These are phyloP conservation scores for Nansenia antarctica DNA, from an alignment of 2,113 vertebrate genomes.

Conservation along the genomic window DNA sequence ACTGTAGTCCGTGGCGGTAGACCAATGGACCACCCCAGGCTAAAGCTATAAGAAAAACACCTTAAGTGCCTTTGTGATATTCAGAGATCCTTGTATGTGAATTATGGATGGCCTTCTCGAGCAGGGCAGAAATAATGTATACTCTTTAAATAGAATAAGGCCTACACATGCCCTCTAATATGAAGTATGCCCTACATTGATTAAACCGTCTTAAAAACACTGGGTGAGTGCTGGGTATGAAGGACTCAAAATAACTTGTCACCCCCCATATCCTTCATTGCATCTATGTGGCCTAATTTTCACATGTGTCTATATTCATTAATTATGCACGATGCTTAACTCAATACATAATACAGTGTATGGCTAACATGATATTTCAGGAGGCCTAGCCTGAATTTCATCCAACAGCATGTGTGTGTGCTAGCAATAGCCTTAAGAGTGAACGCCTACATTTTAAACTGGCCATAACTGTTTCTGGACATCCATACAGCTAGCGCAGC, in stretches of 20 bases:
- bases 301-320: slow-evolving; percentile 6
- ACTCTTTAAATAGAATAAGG: slow-evolving; percentile 33
- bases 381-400: not conserved
- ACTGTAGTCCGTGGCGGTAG: no score
- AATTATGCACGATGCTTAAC: no score
- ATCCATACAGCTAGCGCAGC: not conserved
- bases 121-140: slow-evolving; percentile 31
- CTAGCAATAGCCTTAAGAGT: not conserved
- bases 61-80: slow-evolving; percentile 44
- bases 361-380: not conserved
- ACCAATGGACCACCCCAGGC: no score
- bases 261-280: not conserved
- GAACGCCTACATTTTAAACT: not conserved
- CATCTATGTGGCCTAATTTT: slow-evolving; percentile 11
- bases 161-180: slow-evolving; percentile 27
- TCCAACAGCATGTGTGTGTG: not conserved
- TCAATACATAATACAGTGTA: not conserved
- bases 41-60: not conserved
- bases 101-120: slow-evolving; percentile 56
- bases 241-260: not conserved
- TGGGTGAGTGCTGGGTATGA: no score
- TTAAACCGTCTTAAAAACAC: not conserved
- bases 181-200: slow-evolving; percentile 14
- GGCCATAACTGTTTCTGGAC: not conserved
- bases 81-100: slow-evolving; percentile 46